Base-by-base conservation (phyloP, 2,888 invertebrate genomes). In the Erannis defoliaria region DNA sequence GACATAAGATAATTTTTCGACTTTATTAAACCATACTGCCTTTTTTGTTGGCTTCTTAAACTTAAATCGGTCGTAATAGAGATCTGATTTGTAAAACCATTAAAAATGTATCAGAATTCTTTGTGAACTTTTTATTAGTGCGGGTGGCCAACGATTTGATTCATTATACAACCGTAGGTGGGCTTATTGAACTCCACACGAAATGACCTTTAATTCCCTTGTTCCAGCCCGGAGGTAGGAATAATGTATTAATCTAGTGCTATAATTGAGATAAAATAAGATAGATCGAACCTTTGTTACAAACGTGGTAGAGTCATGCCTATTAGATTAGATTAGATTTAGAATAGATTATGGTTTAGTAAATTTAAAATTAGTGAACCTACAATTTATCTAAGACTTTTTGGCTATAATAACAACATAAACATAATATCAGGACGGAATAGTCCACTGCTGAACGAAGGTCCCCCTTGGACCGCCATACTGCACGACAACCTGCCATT, bases 121-220 rank as follows among this genome's bases (percentile, higher is more conserved):
- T 72, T 77, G 73, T 49, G 73, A 77, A 73, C 78, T 74, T 80
- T 84, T 83, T 72, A 67, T 73, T 77, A 75, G 70, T 74, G 70
- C 82, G 91, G 89, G 90, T 91, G 91, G 90, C 77, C 89, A 64
- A 75, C 80, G 80, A 85, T 88, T 86, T 88, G 82, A 86, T 84
- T 85, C 84, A 86, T 88, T 86, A 26, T 26, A 82, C 80, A 68
- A 68, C 68, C 70, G 86, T 90, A 90, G 90, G 90, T 91, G 90
- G 90, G 84, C 90, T 75, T 67, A 75, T 19, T 81, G 80, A 82
- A 81, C 78, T 85, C 80, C 75, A 75, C 75, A 82, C 78, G 78
- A 88, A 90, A 91, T 90, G 77, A 90, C 86, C 89, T 82, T 81
- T 90, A 90, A 91, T 91, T 87, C 80, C 83, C 89, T 90, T 85